These are phyloP conservation scores for Corythornis vintsioides DNA, from an alignment of 2,113 vertebrate species.

Conservation along the genomic window DNA sequence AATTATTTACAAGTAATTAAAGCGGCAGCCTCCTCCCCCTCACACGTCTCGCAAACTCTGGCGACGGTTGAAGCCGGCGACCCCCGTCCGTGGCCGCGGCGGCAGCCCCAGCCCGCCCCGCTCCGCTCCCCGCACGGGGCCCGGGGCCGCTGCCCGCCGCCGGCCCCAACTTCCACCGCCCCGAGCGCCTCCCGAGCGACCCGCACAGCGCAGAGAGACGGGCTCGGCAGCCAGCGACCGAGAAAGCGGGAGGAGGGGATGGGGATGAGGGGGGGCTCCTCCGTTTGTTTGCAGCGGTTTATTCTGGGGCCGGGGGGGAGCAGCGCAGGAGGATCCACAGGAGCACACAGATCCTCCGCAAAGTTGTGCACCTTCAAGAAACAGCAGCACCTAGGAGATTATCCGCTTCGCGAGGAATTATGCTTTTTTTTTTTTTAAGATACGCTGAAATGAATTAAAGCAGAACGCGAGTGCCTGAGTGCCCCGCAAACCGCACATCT, in stretches of 20 bases:
- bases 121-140: background rate
- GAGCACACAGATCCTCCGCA: background rate
- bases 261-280: background rate
- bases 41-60: constrained; percentile 45
- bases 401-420: background rate
- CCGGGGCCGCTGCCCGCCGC: background rate
- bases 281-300: background rate
- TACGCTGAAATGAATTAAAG: constrained; percentile 32
- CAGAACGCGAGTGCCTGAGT: constrained; percentile 11
- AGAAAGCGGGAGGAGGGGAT: background rate
- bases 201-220: background rate
- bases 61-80: constrained; percentile 4
- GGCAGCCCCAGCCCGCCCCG: background rate
- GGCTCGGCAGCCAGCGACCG: background rate
- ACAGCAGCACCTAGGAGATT: background rate
- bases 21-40: constrained; percentile 61
- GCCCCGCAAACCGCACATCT: constrained; percentile 40
- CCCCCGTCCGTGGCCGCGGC: background rate
- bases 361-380: constrained; percentile 31
- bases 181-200: background rate
- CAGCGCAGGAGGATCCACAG: background rate
- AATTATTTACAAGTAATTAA: constrained; percentile 75
- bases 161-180: background rate
- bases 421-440: background rate
- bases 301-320: background rate